Percentiles rank a stretch among this genome's conserved stretches.
These are phyloP conservation scores for pig (Sus scrofa) DNA, from an alignment of 2,113 vertebrate genomes.

Conservation along the genomic window DNA sequence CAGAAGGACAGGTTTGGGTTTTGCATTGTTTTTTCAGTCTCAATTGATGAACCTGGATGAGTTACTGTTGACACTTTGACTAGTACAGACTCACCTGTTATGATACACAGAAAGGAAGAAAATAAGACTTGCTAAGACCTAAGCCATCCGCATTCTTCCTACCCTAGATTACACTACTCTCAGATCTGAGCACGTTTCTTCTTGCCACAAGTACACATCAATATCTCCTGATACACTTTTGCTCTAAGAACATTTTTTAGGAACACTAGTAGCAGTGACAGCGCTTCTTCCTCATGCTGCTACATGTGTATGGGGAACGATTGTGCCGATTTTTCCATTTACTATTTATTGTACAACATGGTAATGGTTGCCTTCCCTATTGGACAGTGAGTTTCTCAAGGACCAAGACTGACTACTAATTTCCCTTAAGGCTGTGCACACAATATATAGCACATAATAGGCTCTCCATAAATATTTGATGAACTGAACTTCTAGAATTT, in stretches of 20 bases:
- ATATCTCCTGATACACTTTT: not conserved
- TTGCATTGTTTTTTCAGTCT: not conserved
- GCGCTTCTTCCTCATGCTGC: not conserved
- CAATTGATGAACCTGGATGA: not conserved
- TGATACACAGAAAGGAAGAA: not conserved
- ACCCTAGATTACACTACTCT: not conserved
- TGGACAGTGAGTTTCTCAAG: not conserved
- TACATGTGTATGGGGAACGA: fast-evolving
- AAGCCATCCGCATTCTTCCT: not conserved
- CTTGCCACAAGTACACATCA: not conserved
- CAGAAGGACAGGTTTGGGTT: conserved; percentile 24
- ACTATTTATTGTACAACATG: not conserved
- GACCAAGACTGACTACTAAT: not conserved
- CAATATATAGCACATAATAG: not conserved
- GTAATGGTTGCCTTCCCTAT: not conserved
- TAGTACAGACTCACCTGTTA: conserved; percentile 8
- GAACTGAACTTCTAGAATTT: not conserved
- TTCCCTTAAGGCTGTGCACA: not conserved
- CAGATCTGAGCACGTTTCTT: not conserved
- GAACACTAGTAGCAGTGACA: not conserved
- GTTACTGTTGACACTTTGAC: not conserved
- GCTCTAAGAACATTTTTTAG: not conserved
- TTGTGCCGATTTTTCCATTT: too few relatives aligned
- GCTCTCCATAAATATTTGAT: not conserved
- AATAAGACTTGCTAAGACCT: not conserved